phyloP scores from a whole-genome alignment of 1,140 invertebrate genomes.

The Drosophila nebulosa region DNA sequence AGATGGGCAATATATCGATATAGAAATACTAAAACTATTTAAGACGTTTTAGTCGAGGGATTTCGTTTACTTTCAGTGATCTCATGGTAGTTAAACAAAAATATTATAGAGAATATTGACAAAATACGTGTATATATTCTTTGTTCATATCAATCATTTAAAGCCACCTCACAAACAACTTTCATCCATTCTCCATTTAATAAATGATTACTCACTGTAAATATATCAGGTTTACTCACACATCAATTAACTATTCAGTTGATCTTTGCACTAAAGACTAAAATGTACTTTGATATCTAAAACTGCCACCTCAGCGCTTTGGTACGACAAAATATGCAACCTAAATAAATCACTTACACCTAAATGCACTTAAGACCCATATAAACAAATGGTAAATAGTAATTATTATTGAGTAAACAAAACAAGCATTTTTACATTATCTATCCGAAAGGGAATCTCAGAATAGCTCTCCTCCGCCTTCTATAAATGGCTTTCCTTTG shows the following conservation, averaged over 20 bases:
- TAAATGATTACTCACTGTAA: not conserved
- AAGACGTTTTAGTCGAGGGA: not conserved
- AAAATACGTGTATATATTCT: no score
- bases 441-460: no score
- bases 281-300: not conserved
- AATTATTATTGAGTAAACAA: slow-evolving; percentile 5
- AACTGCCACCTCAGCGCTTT: not conserved
- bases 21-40: not conserved
- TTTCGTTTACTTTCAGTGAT: no score
- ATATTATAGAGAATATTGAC: no score
- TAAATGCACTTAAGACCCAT: not conserved
- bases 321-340: not conserved
- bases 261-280: not conserved
- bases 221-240: not conserved
- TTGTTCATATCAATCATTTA: no score
- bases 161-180: no score
- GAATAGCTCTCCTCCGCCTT: no score
- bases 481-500: no score
- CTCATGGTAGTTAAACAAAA: no score
- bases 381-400: slow-evolving; percentile 20
- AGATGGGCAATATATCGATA: not conserved
- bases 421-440: not conserved
- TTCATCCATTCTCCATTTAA: no score
- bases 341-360: not conserved
- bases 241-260: not conserved